Conservation (phyloP, 30 jellyfish, hydroid and myxozoan genomes). For the Aurelia coerulea region DNA sequence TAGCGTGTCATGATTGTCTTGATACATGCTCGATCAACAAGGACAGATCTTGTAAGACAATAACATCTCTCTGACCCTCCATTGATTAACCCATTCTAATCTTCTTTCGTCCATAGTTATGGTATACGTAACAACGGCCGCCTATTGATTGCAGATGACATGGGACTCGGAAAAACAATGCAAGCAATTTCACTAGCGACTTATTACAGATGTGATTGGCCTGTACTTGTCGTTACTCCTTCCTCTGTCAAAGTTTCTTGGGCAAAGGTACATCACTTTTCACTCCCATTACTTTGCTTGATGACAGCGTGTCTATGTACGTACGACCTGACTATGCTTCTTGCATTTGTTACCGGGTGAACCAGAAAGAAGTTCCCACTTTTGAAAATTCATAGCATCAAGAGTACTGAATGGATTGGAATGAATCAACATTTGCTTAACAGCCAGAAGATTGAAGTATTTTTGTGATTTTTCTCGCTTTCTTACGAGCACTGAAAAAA, state of each 20-base stretch:
- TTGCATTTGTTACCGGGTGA: background rate
- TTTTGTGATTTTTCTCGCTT: too few relatives aligned
- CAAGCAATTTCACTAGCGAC: conserved; percentile 86
- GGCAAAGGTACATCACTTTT: conserved; percentile 71
- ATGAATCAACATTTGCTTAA: too few relatives aligned
- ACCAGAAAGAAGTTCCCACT: too few relatives aligned
- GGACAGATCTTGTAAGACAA: too few relatives aligned
- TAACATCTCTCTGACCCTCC: too few relatives aligned
- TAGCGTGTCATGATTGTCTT: too few relatives aligned
- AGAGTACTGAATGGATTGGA: too few relatives aligned
- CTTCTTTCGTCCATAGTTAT: conserved; percentile 24
- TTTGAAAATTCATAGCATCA: too few relatives aligned
- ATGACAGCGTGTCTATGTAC: background rate
- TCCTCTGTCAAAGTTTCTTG: conserved; percentile 92
- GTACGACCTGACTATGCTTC: background rate
- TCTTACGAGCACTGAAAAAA: too few relatives aligned
- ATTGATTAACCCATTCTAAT: too few relatives aligned
- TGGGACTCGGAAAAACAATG: conserved; percentile 96
- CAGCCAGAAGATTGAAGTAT: too few relatives aligned
- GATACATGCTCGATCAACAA: too few relatives aligned
- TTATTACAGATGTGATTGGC: conserved; percentile 87
- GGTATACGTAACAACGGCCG: conserved; percentile 85
- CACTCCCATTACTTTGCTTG: background rate
- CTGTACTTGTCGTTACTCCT: conserved; percentile 85
- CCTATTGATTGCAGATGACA: conserved; percentile 93